Conservation (phyloP, 2,888 invertebrate genomes). For the Rambutsinella grinnellia region DNA sequence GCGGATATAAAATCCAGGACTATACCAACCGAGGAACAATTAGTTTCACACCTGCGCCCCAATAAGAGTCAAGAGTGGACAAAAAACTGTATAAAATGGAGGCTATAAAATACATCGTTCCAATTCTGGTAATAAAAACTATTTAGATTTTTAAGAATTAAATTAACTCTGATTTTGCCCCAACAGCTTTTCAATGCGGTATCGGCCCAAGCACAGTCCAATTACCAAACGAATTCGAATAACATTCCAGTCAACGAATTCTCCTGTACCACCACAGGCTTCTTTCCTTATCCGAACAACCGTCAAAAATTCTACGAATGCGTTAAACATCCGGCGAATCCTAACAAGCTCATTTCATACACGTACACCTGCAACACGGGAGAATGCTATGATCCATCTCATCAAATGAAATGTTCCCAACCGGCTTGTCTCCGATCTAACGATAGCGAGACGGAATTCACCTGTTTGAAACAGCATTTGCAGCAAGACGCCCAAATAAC, state of each 20-base stretch:
- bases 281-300: background rate
- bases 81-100: too few species aligned
- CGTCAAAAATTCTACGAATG: background rate
- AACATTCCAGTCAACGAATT: background rate
- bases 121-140: too few species aligned
- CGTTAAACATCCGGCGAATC: background rate
- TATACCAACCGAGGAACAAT: too few species aligned
- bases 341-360: background rate
- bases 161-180: too few species aligned
- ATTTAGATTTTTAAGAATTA: too few species aligned
- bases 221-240: too few species aligned
- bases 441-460: background rate
- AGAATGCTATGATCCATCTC: background rate
- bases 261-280: background rate
- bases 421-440: background rate
- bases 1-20: too few species aligned
- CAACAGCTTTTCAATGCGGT: too few species aligned
- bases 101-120: too few species aligned
- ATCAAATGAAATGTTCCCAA: background rate
- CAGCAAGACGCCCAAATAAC: constrained; percentile 17
- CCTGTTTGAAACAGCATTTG: constrained; percentile 28
- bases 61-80: too few species aligned
- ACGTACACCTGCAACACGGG: background rate
- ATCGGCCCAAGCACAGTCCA: too few species aligned
- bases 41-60: too few species aligned